Evolutionary conservation across 2,888 invertebrate genomes (phyloP), one percentile per base, ranked within the genome.

Genomic region (Clitarchus hookeri): DNA sequence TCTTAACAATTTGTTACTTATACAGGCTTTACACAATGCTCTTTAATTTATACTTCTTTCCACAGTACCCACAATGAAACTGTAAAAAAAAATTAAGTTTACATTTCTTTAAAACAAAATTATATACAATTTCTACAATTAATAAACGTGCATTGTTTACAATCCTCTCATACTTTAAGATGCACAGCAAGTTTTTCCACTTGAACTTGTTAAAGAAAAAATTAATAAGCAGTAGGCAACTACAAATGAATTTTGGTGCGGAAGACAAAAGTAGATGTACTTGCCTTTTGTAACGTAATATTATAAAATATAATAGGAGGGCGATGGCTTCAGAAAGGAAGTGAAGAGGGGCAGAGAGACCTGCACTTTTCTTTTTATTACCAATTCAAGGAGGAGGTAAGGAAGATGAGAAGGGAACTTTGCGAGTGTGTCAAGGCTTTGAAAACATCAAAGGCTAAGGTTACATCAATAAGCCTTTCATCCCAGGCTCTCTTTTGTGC

Each of bases 391-490:
- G 86, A 84, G 87, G 87, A 85, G 86, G 82, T 27, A 84, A 36
- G 79, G 85, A 86, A 44, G 83, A 86, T 83, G 86, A 36, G 79
- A 85, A 85, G 85, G 83, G 86, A 83, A 85, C 84, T 84, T 84
- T 84, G 86, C 54, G 86, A 87, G 87, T 87, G 87, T 87, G 87
- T 87, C 87, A 87, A 87, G 87, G 86, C 87, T 87, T 87, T 87
- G 87, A 87, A 86, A 87, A 87, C 88, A 87, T 88, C 88, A 88
- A 88, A 88, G 88, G 84, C 86, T 87, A 88, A 87, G 88, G 88
- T 87, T 87, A 86, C 86, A 88, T 88, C 88, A 88, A 87, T 87
- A 87, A 87, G 87, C 87, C 87, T 87, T 86, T 88, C 88, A 87
- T 88, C 87, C 87, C 87, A 86, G 82, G 87, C 87, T 85, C 87